Evolutionary conservation across 2,888 invertebrate species (phyloP).

Genomic region (Hydropsyche betteni): DNA sequence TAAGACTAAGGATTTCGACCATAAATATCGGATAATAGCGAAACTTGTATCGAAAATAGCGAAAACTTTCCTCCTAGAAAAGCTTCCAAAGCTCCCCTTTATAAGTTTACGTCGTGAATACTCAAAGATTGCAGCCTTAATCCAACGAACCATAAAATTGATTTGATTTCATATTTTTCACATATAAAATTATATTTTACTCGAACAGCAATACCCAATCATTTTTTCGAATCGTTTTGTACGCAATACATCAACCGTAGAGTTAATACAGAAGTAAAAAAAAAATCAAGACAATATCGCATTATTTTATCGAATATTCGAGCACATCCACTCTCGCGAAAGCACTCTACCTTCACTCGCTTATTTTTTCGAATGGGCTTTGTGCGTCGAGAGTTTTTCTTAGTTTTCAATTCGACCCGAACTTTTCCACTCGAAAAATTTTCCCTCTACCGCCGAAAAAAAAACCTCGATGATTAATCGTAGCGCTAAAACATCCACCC

Average conservation of each 20-base stretch:
- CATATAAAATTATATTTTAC: too few relatives aligned
- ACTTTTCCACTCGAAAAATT: slow-evolving; percentile 33
- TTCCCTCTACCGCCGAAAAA: neutral
- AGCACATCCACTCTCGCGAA: too few relatives aligned
- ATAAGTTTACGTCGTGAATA: neutral
- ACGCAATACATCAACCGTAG: neutral
- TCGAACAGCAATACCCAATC: neutral
- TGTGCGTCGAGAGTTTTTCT: slow-evolving; percentile 20
- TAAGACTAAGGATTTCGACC: slow-evolving; percentile 36
- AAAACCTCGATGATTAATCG: slow-evolving; percentile 23
- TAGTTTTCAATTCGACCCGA: slow-evolving; percentile 28
- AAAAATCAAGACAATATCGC: too few relatives aligned
- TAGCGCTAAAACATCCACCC: slow-evolving; percentile 14
- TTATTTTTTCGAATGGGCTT: neutral
- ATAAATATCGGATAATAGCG: slow-evolving; percentile 44
- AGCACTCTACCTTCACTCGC: slow-evolving; percentile 10
- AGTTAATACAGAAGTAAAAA: too few relatives aligned
- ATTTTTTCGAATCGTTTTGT: neutral
- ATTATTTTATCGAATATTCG: too few relatives aligned
- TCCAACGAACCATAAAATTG: neutral
- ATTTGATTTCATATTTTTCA: neutral
- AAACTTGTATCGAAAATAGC: slow-evolving; percentile 32
- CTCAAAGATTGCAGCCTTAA: neutral
- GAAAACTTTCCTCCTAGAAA: slow-evolving; percentile 8
- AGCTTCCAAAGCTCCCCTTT: slow-evolving; percentile 5